phyloP scores from a whole-genome alignment of 1,140 invertebrate genomes.

The Watersipora subatra region DNA sequence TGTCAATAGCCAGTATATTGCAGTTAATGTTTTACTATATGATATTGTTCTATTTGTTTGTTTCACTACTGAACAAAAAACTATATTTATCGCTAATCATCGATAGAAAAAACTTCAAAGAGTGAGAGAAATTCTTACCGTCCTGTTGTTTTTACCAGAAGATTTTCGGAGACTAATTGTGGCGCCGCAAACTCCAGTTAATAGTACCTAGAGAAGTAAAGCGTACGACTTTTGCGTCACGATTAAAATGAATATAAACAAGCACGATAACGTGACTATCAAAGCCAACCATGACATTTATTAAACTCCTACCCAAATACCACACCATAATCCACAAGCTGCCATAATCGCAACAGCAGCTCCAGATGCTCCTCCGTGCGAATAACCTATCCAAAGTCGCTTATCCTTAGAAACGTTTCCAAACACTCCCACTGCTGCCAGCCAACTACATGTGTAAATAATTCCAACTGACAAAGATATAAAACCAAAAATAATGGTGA shows the following conservation, averaged over 20 bases:
- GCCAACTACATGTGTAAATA: background rate
- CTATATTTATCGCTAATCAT: background rate
- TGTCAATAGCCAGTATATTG: background rate
- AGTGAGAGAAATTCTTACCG: background rate
- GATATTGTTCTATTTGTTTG: background rate
- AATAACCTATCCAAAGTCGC: background rate
- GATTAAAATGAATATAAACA: background rate
- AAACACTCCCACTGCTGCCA: background rate
- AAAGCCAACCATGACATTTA: background rate
- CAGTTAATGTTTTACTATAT: background rate
- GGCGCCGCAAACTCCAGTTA: background rate
- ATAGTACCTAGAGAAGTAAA: background rate
- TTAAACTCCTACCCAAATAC: background rate
- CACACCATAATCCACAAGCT: background rate
- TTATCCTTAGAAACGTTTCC: background rate
- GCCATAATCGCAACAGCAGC: background rate
- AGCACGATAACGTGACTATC: background rate
- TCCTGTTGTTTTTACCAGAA: background rate
- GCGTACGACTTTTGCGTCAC: background rate
- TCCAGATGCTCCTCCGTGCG: background rate
- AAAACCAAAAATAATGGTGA: background rate
- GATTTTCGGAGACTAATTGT: background rate
- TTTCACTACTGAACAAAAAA: background rate
- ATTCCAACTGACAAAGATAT: background rate
- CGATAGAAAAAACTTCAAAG: background rate